Conservation (phyloP, 2,113 vertebrate species). For the Callithrix jacchus region DNA sequence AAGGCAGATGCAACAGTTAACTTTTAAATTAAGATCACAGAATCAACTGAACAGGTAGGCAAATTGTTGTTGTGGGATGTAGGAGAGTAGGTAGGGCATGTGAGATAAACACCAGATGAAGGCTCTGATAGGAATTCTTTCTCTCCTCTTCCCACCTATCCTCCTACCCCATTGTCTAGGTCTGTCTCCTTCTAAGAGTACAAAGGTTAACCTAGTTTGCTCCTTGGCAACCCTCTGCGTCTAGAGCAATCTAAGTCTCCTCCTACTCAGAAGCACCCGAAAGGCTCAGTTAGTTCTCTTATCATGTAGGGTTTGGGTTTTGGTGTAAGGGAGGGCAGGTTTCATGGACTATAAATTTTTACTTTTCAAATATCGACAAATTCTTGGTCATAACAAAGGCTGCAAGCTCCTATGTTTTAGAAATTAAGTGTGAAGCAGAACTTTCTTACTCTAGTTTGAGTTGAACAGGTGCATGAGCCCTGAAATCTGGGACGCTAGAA, state of each 20-base stretch:
- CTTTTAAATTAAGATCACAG: neutral
- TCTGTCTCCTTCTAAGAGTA: neutral
- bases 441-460: neutral
- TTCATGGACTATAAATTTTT: neutral
- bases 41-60: neutral
- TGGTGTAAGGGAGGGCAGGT: neutral
- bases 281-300: neutral
- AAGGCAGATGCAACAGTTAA: neutral
- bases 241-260: neutral
- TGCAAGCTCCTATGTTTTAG: neutral
- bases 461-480: neutral
- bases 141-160: neutral
- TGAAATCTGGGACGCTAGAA: neutral
- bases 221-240: neutral
- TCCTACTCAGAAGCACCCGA: neutral
- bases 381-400: neutral
- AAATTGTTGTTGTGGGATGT: no score
- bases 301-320: neutral
- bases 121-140: neutral
- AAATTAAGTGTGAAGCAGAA: neutral
- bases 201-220: neutral
- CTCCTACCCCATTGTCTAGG: rapidly evolving
- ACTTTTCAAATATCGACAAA: neutral
- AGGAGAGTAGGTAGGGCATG: neutral
- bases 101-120: neutral